Base-by-base conservation (phyloP, 2,888 invertebrate genomes). In the Anorthoa munda region DNA sequence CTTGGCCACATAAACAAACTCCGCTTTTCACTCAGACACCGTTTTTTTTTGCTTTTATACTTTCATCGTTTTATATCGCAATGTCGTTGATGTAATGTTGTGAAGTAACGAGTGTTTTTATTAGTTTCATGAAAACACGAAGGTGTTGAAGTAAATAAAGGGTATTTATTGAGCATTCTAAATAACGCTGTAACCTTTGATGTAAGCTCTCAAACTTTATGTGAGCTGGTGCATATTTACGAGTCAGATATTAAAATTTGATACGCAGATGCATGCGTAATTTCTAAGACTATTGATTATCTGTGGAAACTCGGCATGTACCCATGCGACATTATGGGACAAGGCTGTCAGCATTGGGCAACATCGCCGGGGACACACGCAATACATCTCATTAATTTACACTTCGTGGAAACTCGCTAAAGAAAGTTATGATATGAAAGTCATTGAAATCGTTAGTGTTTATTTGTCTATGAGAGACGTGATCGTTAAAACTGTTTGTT, bases 291-390 rank as follows among this genome's bases (percentile, higher is more conserved):
- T 69, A 58, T 77, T 77, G 73, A 66, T 71, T 73, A 7, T 64
- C 63, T 71, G 31, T 77, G 51, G 65, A 64, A 64, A 50, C 71
- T 73, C 53, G 13, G 75, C 58, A 50, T 70, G 59, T 68, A 60
- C 56, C 64, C 39, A 39, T 39, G 72, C 71, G 72, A 74, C 73
- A 72, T 80, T 85, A 82, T 86, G 75, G 78, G 75, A 75, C 81
- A 85, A 84, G 86, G 79, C 68, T 79, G 76, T 66, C 86, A 50
- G 59, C 78, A 69, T 84, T 85, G 72, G 63, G 77, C 66, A 84
- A 85, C 71, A 12, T 21, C n/a, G 60, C 77, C 61, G 70, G 70
- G 65, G 74, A 77, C 70, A 75, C 48, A 82, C 76, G 82, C 82
- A 86, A 82, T 75, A 72, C 64, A 60, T 59, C 72, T 56, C 56